Evolutionary conservation across 1,140 invertebrate genomes (phyloP).

Genomic region (Hyles euphorbiae): DNA sequence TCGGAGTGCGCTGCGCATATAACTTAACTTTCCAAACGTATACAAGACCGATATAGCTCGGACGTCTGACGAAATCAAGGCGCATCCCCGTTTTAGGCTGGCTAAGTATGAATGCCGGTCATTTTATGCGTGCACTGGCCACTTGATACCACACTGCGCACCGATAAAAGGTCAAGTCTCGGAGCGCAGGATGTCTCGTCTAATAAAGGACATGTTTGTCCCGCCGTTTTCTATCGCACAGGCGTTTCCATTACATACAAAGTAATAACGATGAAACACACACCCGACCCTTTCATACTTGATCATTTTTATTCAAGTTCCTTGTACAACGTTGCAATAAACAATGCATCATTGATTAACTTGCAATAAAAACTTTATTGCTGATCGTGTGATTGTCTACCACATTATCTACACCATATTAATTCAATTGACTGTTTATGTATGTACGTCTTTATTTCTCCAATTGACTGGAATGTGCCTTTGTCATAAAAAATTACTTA

Average conservation of each 20-base stretch:
- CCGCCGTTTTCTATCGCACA: slow-evolving; percentile 10
- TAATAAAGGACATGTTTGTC: slow-evolving; percentile 53
- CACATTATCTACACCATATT: background rate
- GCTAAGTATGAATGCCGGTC: slow-evolving; percentile 34
- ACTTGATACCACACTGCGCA: slow-evolving; percentile 23
- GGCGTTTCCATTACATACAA: slow-evolving; percentile 23
- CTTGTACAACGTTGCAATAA: background rate
- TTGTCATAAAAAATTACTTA: too few relatives aligned
- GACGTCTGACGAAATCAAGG: slow-evolving; percentile 15
- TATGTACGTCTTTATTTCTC: background rate
- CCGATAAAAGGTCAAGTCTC: slow-evolving; percentile 59
- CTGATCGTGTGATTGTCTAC: too few relatives aligned
- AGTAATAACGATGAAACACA: slow-evolving; percentile 26
- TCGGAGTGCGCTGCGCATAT: too few relatives aligned
- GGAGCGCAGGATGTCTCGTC: slow-evolving; percentile 40
- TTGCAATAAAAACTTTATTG: too few relatives aligned
- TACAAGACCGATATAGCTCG: slow-evolving; percentile 11
- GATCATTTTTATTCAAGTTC: background rate
- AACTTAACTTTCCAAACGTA: too few relatives aligned
- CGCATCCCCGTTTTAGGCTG: slow-evolving; percentile 9
- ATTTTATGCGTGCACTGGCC: slow-evolving; percentile 35
- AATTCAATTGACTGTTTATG: background rate
- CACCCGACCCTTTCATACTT: too few relatives aligned
- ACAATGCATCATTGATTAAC: slow-evolving; percentile 1
- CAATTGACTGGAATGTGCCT: too few relatives aligned